A percentile compares a stretch with the other conserved stretches of the same genome.
These are phyloP conservation scores for Hydractinia echinata DNA, from an alignment of 30 jellyfish, hydroid and myxozoan genomes.

Conservation along the genomic window DNA sequence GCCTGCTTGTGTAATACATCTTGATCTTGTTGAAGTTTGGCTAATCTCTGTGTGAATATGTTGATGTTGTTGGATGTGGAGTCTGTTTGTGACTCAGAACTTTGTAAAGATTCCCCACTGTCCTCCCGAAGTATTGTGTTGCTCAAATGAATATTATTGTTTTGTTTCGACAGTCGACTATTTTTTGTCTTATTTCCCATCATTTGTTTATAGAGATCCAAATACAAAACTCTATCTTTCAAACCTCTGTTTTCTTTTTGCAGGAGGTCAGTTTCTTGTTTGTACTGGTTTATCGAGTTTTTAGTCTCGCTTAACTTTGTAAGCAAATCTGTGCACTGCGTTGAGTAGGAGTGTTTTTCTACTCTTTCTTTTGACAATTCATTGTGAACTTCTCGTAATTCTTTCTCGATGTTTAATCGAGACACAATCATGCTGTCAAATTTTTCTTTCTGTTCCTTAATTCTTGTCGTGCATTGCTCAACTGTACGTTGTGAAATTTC, in stretches of 20 bases:
- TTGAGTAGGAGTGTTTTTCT: neutral
- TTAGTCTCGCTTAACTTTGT: neutral
- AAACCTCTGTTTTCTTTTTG: constrained; percentile 8
- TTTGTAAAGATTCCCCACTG: too few relatives aligned
- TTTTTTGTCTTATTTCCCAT: neutral
- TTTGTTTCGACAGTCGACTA: neutral
- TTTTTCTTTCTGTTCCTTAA: neutral
- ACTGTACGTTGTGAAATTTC: neutral
- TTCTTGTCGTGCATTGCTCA: neutral
- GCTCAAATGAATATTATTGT: too few relatives aligned
- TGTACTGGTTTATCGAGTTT: neutral
- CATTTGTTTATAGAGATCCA: neutral
- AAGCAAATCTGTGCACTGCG: constrained; percentile 1
- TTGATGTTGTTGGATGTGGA: too few relatives aligned
- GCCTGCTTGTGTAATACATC: neutral
- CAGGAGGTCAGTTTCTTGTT: neutral
- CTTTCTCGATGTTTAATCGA: neutral
- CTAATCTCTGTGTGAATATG: neutral
- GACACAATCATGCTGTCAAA: constrained; percentile 1
- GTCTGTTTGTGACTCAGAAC: too few relatives aligned
- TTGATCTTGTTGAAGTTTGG: constrained; percentile 3
- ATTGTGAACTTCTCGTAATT: neutral
- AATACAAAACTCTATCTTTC: neutral
- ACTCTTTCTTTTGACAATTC: neutral
- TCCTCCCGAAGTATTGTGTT: too few relatives aligned